Percentiles rank a stretch among this genome's conserved stretches.
Conservation (phyloP, 2,888 invertebrate genomes). For the Caenorhabditis japonica region DNA sequence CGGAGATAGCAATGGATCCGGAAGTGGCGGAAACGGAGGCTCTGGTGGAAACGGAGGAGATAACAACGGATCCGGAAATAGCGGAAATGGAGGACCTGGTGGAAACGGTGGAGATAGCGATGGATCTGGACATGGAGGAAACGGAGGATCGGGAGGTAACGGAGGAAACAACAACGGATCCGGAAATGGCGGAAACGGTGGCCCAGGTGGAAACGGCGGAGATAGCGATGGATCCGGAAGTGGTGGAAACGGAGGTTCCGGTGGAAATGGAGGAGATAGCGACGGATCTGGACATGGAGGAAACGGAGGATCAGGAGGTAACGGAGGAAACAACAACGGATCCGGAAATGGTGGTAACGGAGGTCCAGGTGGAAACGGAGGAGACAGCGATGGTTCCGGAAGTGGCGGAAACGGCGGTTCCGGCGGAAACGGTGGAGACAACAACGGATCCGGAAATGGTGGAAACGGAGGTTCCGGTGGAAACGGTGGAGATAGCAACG, state of each 20-base stretch:
- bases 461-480: no score
- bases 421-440: no score
- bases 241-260: neutral
- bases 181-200: neutral
- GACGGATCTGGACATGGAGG: neutral
- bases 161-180: neutral
- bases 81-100: neutral
- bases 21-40: slow-evolving; percentile 2
- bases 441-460: no score
- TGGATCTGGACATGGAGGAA: neutral
- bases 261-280: neutral
- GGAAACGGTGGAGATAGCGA: neutral
- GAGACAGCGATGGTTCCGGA: no score
- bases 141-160: neutral
- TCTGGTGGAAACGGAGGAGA: neutral
- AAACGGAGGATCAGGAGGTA: neutral
- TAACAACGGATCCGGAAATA: neutral
- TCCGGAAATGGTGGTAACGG: slow-evolving; percentile 2
- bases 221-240: neutral
- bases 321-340: slow-evolving; percentile 1
- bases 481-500: no score
- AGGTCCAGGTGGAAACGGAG: slow-evolving; percentile 1
- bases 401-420: no score
- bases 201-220: neutral
- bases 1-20: neutral